Evolutionary conservation across 2,113 vertebrate species (phyloP).

Genomic region (Nansenia antarctica): DNA sequence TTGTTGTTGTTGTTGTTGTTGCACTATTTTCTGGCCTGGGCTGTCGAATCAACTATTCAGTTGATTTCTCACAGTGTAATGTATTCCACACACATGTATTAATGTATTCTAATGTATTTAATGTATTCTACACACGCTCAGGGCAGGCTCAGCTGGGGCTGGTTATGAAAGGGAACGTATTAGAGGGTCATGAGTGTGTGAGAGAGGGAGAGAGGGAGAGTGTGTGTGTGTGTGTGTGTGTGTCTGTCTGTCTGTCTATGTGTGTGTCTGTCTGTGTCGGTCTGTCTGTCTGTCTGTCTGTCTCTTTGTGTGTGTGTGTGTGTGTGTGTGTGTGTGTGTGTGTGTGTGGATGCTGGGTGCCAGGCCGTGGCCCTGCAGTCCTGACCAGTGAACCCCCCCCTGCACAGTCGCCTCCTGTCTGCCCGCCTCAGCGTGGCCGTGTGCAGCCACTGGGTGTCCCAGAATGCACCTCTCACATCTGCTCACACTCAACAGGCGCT

Average conservation of each 20-base stretch:
- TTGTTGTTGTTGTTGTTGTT: too few species aligned
- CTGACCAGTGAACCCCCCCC: conserved; percentile 3
- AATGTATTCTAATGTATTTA: conserved; percentile 18
- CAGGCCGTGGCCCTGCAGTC: too few species aligned
- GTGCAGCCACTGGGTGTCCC: too few species aligned
- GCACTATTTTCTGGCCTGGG: too few species aligned
- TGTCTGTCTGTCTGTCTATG: too few species aligned
- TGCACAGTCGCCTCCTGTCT: conserved; percentile 25
- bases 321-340: conserved; percentile 5
- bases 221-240: too few species aligned
- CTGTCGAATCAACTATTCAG: conserved; percentile 42
- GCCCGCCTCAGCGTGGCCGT: conserved; percentile 24
- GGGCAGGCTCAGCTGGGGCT: conserved; percentile 19
- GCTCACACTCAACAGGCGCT: conserved; percentile 29
- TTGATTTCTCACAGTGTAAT: conserved; percentile 30
- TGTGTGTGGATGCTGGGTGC: too few species aligned
- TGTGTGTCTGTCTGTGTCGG: too few species aligned
- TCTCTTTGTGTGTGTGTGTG: neutral
- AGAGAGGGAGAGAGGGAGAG: too few species aligned
- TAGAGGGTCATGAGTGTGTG: neutral
- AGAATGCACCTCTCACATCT: conserved; percentile 10
- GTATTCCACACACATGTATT: too few species aligned
- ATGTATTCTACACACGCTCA: too few species aligned
- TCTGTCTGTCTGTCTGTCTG: too few species aligned
- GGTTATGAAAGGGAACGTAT: conserved; percentile 30